Base-by-base conservation (phyloP, 2,888 invertebrate species). In the Tribolium freemani region DNA sequence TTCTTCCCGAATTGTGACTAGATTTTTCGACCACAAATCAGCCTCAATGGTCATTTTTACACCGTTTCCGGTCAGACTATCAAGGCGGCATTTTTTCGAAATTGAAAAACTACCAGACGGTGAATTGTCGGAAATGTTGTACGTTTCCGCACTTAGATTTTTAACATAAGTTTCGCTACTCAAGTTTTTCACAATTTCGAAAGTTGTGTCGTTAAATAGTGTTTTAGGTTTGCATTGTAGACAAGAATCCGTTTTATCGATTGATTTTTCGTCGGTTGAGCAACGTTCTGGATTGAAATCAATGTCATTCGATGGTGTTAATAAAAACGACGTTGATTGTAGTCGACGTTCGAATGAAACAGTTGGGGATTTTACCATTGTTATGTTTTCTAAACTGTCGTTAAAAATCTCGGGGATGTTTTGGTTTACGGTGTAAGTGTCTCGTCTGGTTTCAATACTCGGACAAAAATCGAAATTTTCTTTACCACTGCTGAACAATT, bases 1-100 rank as follows among this genome's bases (percentile, higher is more conserved):
- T 76, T 89, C 89, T 82, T 90, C 89, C 8, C 88, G 88, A 44
- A 89, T 89, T 0, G 88, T 86, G 50, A 87, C 87, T 10, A 89
- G 1, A 87, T 75, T 50, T 69, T 86, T 78, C 6, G 61, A 30
- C 88, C 88, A 88, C 21, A 85, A 78, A 69, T 87, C 85, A 13
- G 84, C 83, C 70, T 88, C 88, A 8, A 82, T 77, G 4, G 81
- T 74, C 54, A 68, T 71, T 64, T 76, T 79, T 78, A 60, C 78
- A 76, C 26, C 73, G 72, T 11, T 71, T 72, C 48, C 81, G 79
- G 11, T 16, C 8, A 75, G 61, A 60, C 75, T 86, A 81, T 76
- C 61, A 21, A 45, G 13, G 16, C 46, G 54, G 3, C 30, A 9
- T 45, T 38, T 78, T 85, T 44, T 87, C 84, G 85, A 69, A 77